Evolutionary conservation across 1,140 invertebrate species (phyloP), one percentile per base, ranked within the genome.

Genomic region (Diorhabda carinulata): DNA sequence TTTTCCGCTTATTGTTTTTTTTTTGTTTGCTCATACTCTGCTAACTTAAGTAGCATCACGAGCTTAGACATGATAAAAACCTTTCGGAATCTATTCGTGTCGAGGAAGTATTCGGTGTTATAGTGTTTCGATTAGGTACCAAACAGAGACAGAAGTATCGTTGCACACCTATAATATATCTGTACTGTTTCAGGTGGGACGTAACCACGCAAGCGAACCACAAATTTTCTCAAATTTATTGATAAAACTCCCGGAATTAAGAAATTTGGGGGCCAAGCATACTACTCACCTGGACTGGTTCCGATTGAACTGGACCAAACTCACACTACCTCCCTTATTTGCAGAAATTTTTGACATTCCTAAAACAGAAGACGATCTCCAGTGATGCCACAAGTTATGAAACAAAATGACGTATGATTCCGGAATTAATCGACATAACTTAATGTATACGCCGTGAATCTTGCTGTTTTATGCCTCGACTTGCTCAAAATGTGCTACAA

Each of bases 321-420:
- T 97, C 47, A 87, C 89, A 70, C 86, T 97, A 75, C 96, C 96
- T 45, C 94, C 95, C 2, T 87, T 98, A 52, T 98, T 97, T 81
- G 94, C 96, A 42, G 96, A 98, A 83, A 97, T 98, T 76, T 98
- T 97, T 82, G 96, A 98, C 87, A 97, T 98, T 85, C 95, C 95
- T 61, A 96, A 94, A 83, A 89, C 88, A 78, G 92, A 93, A 77
- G 91, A 93, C 77, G 89, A 91, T 81, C 81, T 88, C 67, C 86
- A 88, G 80, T 87, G 83, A 86, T 76, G n/a, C 57, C n/a, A 67
- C 7, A 44, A 43, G 42, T n/a, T 73, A 25, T 52, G n/a, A 8
- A 64, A 41, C 41, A 43, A 62, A 62, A 62, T 43, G 61, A 59
- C 62, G 71, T 68, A 59, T 41, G 63, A 65, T 52, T 52, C 47